These are phyloP conservation scores for Notospermus geniculatus DNA, from an alignment of 1,140 invertebrate genomes.

Conservation along the genomic window DNA sequence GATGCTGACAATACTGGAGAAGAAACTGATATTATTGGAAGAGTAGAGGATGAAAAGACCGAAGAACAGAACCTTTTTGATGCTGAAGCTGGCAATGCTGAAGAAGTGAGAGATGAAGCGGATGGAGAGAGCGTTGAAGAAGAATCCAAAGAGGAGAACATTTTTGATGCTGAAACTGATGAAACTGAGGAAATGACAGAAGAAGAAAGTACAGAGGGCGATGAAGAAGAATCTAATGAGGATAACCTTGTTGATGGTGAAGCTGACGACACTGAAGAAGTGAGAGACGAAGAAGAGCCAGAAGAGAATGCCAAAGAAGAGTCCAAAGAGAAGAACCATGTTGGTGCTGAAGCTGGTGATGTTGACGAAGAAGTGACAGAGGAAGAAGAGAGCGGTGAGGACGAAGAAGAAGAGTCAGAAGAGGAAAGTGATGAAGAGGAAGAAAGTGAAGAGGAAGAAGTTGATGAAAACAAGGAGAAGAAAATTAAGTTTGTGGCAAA, in stretches of 20 bases:
- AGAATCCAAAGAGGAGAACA: neutral
- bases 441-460: slow-evolving; percentile 8
- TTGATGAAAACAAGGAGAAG: neutral
- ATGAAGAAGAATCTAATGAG: neutral
- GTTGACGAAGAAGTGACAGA: slow-evolving; percentile 8
- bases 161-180: neutral
- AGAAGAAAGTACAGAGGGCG: neutral
- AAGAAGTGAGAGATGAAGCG: slow-evolving; percentile 3
- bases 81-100: neutral
- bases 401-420: neutral
- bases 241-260: slow-evolving; percentile 5
- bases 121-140: neutral
- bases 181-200: slow-evolving; percentile 13
- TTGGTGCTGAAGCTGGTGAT: neutral
- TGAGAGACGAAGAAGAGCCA: slow-evolving; percentile 5
- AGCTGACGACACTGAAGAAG: neutral
- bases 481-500: neutral
- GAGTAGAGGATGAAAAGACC: neutral
- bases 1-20: neutral
- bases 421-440: slow-evolving; percentile 8
- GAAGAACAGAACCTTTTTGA: no score
- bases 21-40: neutral
- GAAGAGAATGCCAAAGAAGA: neutral
- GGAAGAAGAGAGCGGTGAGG: neutral
- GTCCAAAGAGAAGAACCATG: neutral